Conservation (phyloP, 2,113 vertebrate genomes). For the Aphyosemion australe region DNA sequence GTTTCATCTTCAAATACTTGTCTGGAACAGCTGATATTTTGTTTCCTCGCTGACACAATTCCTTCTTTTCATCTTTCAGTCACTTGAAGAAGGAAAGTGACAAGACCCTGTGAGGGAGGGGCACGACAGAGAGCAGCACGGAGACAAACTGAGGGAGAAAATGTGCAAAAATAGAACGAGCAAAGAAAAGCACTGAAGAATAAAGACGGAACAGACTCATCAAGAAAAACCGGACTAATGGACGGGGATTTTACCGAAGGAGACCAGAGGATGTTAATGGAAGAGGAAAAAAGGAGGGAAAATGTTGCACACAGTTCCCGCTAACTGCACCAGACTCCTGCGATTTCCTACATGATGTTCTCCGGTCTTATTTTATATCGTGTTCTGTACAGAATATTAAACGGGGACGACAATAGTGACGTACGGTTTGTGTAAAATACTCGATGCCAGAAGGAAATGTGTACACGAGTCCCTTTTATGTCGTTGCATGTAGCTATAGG, state of each 20-base stretch:
- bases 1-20: too few relatives aligned
- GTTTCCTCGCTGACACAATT: neutral
- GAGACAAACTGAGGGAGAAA: slow-evolving; percentile 45
- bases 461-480: slow-evolving; percentile 80
- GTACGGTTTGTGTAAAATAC: slow-evolving; percentile 77
- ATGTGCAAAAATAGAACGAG: slow-evolving; percentile 9
- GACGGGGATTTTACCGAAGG: slow-evolving; percentile 28
- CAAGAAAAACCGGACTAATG: slow-evolving; percentile 38
- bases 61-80: slow-evolving; percentile 68
- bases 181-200: slow-evolving; percentile 61
- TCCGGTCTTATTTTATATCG: slow-evolving; percentile 68
- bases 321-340: slow-evolving; percentile 58
- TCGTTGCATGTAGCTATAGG: slow-evolving; percentile 84
- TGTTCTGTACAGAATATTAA: slow-evolving; percentile 77
- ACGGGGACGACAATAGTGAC: slow-evolving; percentile 62
- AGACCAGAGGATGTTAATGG: slow-evolving; percentile 35
- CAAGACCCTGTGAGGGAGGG: slow-evolving; percentile 92
- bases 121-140: slow-evolving; percentile 48
- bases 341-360: slow-evolving; percentile 60
- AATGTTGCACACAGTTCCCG: slow-evolving; percentile 51
- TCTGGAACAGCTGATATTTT: too few relatives aligned
- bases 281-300: slow-evolving; percentile 42
- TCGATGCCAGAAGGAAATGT: slow-evolving; percentile 75
- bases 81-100: slow-evolving; percentile 99
- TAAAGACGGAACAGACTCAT: slow-evolving; percentile 40